These are phyloP conservation scores for Drosophila gunungcola DNA, from an alignment of 1,140 invertebrate genomes.

Conservation along the genomic window DNA sequence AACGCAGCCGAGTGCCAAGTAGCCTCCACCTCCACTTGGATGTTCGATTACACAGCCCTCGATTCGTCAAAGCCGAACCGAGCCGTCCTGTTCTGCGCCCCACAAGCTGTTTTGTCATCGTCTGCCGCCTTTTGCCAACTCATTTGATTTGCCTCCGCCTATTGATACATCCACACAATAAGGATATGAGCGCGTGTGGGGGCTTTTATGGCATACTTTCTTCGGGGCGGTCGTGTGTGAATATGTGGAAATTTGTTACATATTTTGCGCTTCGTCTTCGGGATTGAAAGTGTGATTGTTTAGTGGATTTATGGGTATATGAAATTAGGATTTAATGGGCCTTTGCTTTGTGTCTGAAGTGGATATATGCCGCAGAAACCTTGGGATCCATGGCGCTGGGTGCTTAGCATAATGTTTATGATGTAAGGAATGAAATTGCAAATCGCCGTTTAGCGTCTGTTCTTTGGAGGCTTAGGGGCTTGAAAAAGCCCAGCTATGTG, in stretches of 20 bases:
- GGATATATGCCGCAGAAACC: slow-evolving; percentile 60
- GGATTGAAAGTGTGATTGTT: slow-evolving; percentile 76
- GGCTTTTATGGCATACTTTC: slow-evolving; percentile 77
- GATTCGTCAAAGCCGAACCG: slow-evolving; percentile 41
- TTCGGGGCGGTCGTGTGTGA: slow-evolving; percentile 70
- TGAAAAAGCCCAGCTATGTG: slow-evolving; percentile 1
- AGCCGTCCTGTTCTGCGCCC: slow-evolving; percentile 10
- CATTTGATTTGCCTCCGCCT: slow-evolving; percentile 73
- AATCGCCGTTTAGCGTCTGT: slow-evolving; percentile 55
- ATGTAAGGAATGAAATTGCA: slow-evolving; percentile 57
- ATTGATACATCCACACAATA: slow-evolving; percentile 63
- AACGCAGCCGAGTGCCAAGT: slow-evolving; percentile 22
- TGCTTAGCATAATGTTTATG: slow-evolving; percentile 79
- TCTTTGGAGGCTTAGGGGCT: slow-evolving; percentile 10
- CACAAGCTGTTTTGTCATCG: slow-evolving; percentile 37
- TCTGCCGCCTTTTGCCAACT: slow-evolving; percentile 71
- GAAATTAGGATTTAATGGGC: slow-evolving; percentile 82
- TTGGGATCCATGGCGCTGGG: slow-evolving; percentile 20
- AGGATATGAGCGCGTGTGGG: slow-evolving; percentile 34
- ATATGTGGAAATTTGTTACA: slow-evolving; percentile 79
- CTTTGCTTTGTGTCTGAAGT: slow-evolving; percentile 71
- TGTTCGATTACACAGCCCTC: slow-evolving; percentile 67
- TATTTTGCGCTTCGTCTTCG: slow-evolving; percentile 62
- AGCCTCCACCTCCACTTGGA: slow-evolving; percentile 48
- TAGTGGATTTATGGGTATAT: slow-evolving; percentile 81